These are phyloP conservation scores for Cosmia pyralina DNA, from an alignment of 2,888 invertebrate species.

Conservation along the genomic window DNA sequence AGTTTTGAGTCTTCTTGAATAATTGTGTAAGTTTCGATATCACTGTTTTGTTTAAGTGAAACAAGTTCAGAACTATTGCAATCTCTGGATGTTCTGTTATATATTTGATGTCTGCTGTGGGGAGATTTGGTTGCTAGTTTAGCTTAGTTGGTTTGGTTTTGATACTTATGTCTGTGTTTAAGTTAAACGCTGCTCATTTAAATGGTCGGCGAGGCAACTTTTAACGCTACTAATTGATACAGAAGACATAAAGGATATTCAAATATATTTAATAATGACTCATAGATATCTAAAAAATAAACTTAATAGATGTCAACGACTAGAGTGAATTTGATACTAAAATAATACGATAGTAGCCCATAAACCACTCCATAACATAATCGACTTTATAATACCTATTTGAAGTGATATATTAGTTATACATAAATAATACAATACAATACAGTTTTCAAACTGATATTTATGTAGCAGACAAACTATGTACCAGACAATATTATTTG, in stretches of 20 bases:
- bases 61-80: constrained; percentile 60
- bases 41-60: constrained; percentile 64
- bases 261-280: too few species aligned
- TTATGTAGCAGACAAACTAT: too few species aligned
- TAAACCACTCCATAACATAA: too few species aligned
- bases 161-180: background rate
- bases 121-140: constrained; percentile 16
- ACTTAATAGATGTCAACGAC: background rate
- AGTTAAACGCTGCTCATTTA: background rate
- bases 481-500: too few species aligned
- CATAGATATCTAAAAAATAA: background rate
- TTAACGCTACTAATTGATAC: background rate
- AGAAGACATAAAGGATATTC: background rate
- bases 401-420: background rate
- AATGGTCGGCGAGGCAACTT: background rate
- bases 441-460: too few species aligned
- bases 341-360: too few species aligned
- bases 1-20: constrained; percentile 61
- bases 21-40: constrained; percentile 67
- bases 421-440: too few species aligned
- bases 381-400: background rate
- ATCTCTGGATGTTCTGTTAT: constrained; percentile 47
- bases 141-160: background rate
- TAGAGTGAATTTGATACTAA: background rate
- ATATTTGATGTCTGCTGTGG: constrained; percentile 36